These are phyloP conservation scores for Xerus inauris DNA, from an alignment of 2,113 vertebrate genomes.

Conservation along the genomic window DNA sequence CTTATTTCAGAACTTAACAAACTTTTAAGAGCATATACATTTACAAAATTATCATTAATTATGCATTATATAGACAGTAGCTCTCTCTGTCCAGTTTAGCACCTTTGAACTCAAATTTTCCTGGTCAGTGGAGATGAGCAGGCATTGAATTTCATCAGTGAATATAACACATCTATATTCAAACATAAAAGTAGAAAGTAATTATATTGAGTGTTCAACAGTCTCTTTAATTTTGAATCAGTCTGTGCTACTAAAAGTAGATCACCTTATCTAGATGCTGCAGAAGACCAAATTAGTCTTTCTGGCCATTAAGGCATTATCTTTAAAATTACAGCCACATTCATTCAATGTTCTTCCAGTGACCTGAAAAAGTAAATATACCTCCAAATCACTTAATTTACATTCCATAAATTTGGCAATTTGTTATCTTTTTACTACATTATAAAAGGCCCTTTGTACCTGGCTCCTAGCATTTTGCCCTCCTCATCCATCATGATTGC, in stretches of 20 bases:
- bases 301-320: constrained; percentile 45
- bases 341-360: constrained; percentile 36
- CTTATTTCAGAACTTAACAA: neutral
- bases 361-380: constrained; percentile 66
- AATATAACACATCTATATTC: constrained; percentile 34
- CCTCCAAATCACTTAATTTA: constrained; percentile 60
- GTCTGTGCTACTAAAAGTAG: constrained; percentile 32
- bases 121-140: neutral
- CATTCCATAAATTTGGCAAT: constrained; percentile 45
- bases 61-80: neutral
- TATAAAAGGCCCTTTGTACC: constrained; percentile 27
- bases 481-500: neutral
- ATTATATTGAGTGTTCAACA: constrained; percentile 62
- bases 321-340: constrained; percentile 59
- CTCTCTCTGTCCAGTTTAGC: neutral
- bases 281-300: constrained; percentile 46
- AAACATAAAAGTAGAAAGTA: constrained; percentile 47
- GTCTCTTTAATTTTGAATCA: constrained; percentile 56
- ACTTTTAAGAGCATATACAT: neutral
- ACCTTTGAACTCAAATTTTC: constrained; percentile 49
- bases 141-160: constrained; percentile 22
- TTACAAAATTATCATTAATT: constrained; percentile 18
- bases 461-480: neutral
- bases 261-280: constrained; percentile 46
- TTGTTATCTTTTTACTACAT: constrained; percentile 25